A percentile compares a stretch with the other conserved stretches of the same genome.
phyloP scores from a whole-genome alignment of 2,888 invertebrate genomes.

The Exocentrus adspersus region DNA sequence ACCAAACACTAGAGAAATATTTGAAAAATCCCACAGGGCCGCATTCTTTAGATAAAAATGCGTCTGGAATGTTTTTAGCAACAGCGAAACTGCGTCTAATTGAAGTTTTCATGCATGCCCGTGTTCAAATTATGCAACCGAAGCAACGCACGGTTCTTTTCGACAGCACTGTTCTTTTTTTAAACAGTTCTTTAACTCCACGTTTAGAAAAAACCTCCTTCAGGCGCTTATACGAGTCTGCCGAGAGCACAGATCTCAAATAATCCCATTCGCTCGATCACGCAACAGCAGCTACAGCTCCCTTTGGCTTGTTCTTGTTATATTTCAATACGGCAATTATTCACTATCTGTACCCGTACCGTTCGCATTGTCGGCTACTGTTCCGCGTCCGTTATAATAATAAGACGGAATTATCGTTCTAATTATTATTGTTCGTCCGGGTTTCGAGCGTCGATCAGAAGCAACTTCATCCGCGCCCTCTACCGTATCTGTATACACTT shows the following conservation, averaged over 20 bases:
- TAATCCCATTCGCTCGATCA: slow-evolving; percentile 2
- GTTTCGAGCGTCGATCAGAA: slow-evolving; percentile 25
- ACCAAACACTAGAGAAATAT: no score
- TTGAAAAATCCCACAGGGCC: no score
- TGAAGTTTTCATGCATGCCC: no score
- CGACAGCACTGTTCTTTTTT: no score
- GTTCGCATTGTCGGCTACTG: slow-evolving; percentile 26
- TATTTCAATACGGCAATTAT: slow-evolving; percentile 20
- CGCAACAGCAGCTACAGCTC: not conserved
- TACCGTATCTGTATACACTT: no score
- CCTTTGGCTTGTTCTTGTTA: slow-evolving; percentile 11
- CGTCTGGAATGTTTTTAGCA: no score
- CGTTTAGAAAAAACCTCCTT: no score
- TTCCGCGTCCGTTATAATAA: slow-evolving; percentile 27
- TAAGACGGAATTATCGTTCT: slow-evolving; percentile 26
- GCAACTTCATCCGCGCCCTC: not conserved
- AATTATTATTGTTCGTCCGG: slow-evolving; percentile 27
- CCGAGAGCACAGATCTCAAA: not conserved
- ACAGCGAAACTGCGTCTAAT: no score
- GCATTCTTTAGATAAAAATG: no score
- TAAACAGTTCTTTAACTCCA: not conserved
- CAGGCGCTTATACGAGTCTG: no score
- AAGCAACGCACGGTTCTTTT: no score
- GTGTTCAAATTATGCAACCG: no score
- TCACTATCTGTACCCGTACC: slow-evolving; percentile 18